Evolutionary conservation across 2,888 invertebrate genomes (phyloP).

Genomic region (Ennomos quercinarius): DNA sequence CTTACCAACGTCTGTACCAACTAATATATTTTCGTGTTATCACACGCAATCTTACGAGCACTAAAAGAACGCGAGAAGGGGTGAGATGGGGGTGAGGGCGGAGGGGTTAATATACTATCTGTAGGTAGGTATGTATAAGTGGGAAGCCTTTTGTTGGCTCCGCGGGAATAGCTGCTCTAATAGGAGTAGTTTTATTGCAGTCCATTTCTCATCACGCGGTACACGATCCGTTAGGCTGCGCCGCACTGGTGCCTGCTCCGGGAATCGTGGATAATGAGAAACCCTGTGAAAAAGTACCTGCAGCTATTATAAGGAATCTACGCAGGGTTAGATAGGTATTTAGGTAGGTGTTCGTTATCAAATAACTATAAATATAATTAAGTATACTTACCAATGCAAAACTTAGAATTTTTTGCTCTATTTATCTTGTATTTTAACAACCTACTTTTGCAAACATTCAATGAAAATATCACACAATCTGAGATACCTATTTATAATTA

Average conservation of each 20-base stretch:
- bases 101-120: slow-evolving; percentile 27
- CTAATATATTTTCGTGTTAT: slow-evolving; percentile 16
- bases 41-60: slow-evolving; percentile 18
- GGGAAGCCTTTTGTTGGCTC: slow-evolving; percentile 31
- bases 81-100: slow-evolving; percentile 1
- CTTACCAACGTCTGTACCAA: background rate
- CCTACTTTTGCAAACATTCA: no score
- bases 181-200: slow-evolving; percentile 40
- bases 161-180: slow-evolving; percentile 38
- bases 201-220: slow-evolving; percentile 36
- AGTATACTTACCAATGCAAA: no score
- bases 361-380: no score
- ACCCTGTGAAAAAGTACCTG: background rate
- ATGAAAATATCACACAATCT: no score
- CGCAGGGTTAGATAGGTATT: slow-evolving; percentile 1
- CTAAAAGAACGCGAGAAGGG: slow-evolving; percentile 18
- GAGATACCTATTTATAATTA: no score
- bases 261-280: slow-evolving; percentile 14
- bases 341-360: no score
- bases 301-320: slow-evolving; percentile 1
- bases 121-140: slow-evolving; percentile 27
- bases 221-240: slow-evolving; percentile 18
- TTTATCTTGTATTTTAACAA: no score
- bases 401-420: no score
- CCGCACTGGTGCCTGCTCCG: background rate